A percentile compares a stretch with the other conserved stretches of the same genome.
These are phyloP conservation scores for Neofelis nebulosa DNA, from an alignment of 2,113 vertebrate genomes.

Conservation along the genomic window DNA sequence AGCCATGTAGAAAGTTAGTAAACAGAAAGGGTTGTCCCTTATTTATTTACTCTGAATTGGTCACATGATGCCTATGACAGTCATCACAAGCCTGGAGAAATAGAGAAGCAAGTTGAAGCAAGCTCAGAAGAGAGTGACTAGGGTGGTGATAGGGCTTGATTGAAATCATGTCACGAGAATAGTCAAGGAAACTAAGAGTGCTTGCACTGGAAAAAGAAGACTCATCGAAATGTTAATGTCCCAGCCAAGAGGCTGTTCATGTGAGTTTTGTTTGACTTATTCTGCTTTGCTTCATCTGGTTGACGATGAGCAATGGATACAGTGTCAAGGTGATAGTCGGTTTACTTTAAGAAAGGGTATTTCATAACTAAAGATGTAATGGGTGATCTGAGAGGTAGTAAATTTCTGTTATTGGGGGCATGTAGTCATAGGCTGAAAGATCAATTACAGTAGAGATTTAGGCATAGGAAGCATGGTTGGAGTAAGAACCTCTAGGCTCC, in stretches of 20 bases:
- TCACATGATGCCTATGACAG: background rate
- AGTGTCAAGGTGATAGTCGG: background rate
- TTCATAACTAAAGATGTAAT: background rate
- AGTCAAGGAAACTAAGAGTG: background rate
- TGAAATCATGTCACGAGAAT: background rate
- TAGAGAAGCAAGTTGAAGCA: background rate
- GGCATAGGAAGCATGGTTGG: background rate
- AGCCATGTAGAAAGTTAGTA: background rate
- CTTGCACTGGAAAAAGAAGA: background rate
- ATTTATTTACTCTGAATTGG: background rate
- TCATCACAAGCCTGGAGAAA: background rate
- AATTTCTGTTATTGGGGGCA: background rate
- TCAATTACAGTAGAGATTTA: background rate
- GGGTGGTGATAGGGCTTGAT: background rate
- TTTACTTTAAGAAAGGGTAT: constrained; percentile 28
- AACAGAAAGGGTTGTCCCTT: background rate
- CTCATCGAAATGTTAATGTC: background rate
- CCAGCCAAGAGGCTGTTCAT: background rate
- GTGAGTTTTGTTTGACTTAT: background rate
- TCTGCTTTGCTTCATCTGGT: background rate
- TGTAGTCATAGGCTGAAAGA: background rate
- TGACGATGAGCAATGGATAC: background rate
- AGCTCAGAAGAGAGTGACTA: background rate
- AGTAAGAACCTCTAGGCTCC: background rate
- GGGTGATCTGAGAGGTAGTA: background rate